Percentiles rank a stretch among this genome's conserved stretches.
Conservation (phyloP, 2,113 vertebrate genomes). For the Ariopsis seemanni region DNA sequence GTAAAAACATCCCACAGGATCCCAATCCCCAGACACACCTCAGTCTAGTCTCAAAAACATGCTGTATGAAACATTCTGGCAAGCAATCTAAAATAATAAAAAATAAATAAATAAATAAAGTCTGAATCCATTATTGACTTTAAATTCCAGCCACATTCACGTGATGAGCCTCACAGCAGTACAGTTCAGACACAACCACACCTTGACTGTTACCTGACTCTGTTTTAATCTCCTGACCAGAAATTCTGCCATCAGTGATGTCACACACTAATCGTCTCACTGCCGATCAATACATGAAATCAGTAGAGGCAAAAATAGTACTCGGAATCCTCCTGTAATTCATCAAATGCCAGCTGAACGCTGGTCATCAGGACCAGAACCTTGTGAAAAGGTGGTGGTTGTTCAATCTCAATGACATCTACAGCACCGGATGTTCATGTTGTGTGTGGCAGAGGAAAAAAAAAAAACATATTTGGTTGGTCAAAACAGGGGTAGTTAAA, state of each 20-base stretch:
- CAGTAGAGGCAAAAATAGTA: not conserved
- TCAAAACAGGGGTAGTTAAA: not conserved
- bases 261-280: not conserved
- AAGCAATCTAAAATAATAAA: not conserved
- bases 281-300: not conserved
- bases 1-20: too few relatives aligned
- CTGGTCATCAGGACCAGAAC: not conserved
- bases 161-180: not conserved
- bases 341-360: constrained; percentile 1
- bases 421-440: not conserved
- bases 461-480: not conserved
- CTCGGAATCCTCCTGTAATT: not conserved
- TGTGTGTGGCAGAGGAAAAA: not conserved
- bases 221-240: not conserved
- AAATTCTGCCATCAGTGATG: not conserved
- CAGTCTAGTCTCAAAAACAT: not conserved
- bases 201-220: not conserved
- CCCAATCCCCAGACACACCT: too few relatives aligned
- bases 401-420: not conserved
- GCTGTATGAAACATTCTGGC: not conserved
- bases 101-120: not conserved
- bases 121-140: not conserved
- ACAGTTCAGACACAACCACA: not conserved
- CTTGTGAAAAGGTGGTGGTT: not conserved
- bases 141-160: not conserved